Evolutionary conservation across 2,113 vertebrate species (phyloP).

Genomic region (Cebidichthys violaceus): DNA sequence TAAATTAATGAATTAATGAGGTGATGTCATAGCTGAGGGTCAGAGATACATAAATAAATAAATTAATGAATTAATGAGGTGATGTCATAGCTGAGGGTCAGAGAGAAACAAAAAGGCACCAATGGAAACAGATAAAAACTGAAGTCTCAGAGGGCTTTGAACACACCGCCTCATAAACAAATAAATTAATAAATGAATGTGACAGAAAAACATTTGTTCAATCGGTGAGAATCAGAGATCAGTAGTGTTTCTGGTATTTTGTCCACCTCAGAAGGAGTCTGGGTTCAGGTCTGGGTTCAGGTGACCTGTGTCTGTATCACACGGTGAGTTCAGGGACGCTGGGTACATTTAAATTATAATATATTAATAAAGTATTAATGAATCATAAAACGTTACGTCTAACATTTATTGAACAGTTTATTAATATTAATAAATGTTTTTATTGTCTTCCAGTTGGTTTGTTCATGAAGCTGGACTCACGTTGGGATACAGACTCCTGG

Average conservation of each 20-base stretch:
- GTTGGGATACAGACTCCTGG: neutral
- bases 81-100: neutral
- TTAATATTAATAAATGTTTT: too few relatives aligned
- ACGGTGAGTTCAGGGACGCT: too few relatives aligned
- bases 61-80: constrained; percentile 14
- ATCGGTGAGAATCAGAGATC: neutral
- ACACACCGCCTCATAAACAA: neutral
- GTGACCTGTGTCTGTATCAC: neutral
- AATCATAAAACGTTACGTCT: too few relatives aligned
- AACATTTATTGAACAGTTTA: too few relatives aligned
- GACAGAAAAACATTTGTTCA: neutral
- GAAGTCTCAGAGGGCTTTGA: neutral
- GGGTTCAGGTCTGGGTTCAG: neutral
- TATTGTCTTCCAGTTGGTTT: too few relatives aligned
- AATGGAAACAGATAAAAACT: constrained; percentile 7
- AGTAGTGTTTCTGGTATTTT: neutral
- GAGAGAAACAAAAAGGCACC: constrained; percentile 40
- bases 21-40: too few relatives aligned
- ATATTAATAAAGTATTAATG: too few relatives aligned
- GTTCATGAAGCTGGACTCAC: too few relatives aligned
- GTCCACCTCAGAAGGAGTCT: neutral
- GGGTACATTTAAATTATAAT: too few relatives aligned
- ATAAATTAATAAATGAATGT: neutral
- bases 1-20: too few relatives aligned
- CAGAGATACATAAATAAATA: neutral